Evolutionary conservation across 2,113 vertebrate genomes (phyloP).

Genomic region (Numenius arquata): DNA sequence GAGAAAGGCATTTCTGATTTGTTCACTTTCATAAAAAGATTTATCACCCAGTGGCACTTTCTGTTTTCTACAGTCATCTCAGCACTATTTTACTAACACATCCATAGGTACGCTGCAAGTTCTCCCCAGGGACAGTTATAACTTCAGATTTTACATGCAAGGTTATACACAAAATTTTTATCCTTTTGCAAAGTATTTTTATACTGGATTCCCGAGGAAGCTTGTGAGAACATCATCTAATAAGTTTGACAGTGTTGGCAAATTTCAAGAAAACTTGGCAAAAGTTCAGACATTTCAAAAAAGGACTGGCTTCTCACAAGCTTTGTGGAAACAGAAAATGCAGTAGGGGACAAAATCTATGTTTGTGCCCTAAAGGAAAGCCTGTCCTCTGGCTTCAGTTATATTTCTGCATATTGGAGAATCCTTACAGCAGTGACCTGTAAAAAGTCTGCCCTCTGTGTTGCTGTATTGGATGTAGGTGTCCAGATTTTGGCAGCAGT

Average conservation of each 20-base stretch:
- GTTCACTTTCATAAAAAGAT: not conserved
- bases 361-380: not conserved
- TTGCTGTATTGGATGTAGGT: not conserved
- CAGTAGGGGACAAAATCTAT: not conserved
- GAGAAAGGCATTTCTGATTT: not conserved
- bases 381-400: not conserved
- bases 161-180: not conserved
- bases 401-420: not conserved
- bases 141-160: not conserved
- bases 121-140: not conserved
- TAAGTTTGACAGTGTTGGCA: not conserved
- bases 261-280: not conserved
- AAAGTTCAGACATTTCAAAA: not conserved
- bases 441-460: not conserved
- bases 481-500: not conserved
- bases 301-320: not conserved
- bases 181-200: not conserved
- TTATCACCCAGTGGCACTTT: not conserved
- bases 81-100: not conserved
- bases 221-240: not conserved
- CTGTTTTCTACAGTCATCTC: not conserved
- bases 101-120: not conserved
- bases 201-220: not conserved
- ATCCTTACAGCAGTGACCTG: not conserved
- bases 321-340: not conserved